Percentiles rank a stretch among this genome's conserved stretches.
Evolutionary conservation across 2,888 invertebrate genomes (phyloP).

Genomic region (Lysandra coridon): DNA sequence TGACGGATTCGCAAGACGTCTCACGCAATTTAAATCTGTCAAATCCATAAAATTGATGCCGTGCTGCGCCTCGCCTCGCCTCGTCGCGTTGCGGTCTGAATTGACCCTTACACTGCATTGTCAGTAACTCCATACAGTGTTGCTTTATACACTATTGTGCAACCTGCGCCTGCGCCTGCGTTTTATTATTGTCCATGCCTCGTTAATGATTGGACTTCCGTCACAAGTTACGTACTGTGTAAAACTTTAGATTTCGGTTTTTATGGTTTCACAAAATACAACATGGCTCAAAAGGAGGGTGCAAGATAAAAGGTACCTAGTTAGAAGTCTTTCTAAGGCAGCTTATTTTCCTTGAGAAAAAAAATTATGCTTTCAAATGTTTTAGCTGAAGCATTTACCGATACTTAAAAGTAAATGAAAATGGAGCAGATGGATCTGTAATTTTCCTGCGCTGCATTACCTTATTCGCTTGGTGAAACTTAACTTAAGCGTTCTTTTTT

Average conservation of each 20-base stretch:
- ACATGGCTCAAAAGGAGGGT: neutral
- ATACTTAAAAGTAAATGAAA: too few relatives aligned
- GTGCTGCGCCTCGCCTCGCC: neutral
- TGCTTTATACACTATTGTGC: constrained; percentile 74
- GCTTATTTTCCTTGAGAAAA: too few relatives aligned
- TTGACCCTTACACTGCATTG: constrained; percentile 66
- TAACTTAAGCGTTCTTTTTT: too few relatives aligned
- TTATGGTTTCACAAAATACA: neutral
- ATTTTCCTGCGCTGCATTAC: too few relatives aligned
- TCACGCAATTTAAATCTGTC: too few relatives aligned
- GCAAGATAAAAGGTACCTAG: neutral
- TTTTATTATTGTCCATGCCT: constrained; percentile 39
- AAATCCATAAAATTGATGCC: neutral
- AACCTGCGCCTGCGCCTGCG: constrained; percentile 56
- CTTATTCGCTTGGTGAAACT: too few relatives aligned
- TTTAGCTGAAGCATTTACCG: too few relatives aligned
- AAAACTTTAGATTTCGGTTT: neutral
- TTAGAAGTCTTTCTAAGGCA: too few relatives aligned
- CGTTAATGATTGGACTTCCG: constrained; percentile 10
- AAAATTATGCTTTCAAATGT: too few relatives aligned
- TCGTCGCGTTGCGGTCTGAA: too few relatives aligned
- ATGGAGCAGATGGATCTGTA: too few relatives aligned
- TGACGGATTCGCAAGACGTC: too few relatives aligned
- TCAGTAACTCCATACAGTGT: constrained; percentile 74
- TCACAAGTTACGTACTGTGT: constrained; percentile 2